These are phyloP conservation scores for Rana temporaria DNA, from an alignment of 2,113 vertebrate genomes.

Conservation along the genomic window DNA sequence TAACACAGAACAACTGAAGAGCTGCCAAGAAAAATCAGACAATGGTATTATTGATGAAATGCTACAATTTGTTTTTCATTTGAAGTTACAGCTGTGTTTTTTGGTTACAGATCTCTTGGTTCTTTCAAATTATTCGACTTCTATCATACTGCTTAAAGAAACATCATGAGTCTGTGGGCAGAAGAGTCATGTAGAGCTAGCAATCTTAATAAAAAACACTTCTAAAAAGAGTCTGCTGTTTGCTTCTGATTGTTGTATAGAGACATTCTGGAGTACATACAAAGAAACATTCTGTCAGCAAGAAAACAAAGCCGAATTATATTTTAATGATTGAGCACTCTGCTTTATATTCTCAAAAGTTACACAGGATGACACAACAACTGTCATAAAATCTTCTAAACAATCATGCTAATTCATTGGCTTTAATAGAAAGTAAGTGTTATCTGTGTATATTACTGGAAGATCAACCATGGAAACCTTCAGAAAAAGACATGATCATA, in stretches of 20 bases:
- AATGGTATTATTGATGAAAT: neutral
- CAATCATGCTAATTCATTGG: no score
- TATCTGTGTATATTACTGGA: no score
- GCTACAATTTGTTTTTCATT: neutral
- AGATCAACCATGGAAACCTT: no score
- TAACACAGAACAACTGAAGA: no score
- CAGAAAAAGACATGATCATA: no score
- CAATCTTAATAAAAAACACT: constrained; percentile 8
- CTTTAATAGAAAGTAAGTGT: no score
- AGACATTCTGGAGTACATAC: neutral
- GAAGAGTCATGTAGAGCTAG: neutral
- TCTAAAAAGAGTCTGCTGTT: constrained; percentile 14
- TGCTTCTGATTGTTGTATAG: neutral
- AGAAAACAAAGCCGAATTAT: constrained; percentile 2
- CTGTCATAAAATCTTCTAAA: neutral
- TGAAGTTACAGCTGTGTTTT: neutral
- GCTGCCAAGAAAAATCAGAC: no score
- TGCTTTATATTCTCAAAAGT: constrained; percentile 11
- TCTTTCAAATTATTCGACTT: neutral
- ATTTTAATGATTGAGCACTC: constrained; percentile 4
- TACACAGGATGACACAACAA: neutral
- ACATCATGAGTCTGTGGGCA: neutral
- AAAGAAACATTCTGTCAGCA: constrained; percentile 25
- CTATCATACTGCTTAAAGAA: neutral
- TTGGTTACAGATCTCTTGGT: neutral